These are phyloP conservation scores for Tortrix viridana DNA, from an alignment of 2,888 invertebrate genomes.

Conservation along the genomic window DNA sequence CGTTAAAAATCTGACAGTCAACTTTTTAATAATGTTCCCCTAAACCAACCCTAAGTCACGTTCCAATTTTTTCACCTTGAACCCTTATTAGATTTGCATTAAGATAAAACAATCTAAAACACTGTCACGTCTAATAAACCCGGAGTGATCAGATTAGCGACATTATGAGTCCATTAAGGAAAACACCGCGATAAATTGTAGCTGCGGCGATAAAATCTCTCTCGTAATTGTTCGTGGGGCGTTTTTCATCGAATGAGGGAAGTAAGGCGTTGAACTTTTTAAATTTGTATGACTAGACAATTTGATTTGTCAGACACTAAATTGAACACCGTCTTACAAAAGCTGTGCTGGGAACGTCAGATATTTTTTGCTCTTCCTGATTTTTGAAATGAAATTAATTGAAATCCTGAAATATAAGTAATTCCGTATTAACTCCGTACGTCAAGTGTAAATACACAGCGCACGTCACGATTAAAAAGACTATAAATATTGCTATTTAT, in stretches of 20 bases:
- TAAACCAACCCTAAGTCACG: not conserved
- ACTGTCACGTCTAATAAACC: conserved; percentile 35
- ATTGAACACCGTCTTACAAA: no score
- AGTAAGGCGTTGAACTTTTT: not conserved
- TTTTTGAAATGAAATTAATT: no score
- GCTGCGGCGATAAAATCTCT: conserved; percentile 46
- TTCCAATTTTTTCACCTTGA: conserved; percentile 15
- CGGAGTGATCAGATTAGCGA: conserved; percentile 48
- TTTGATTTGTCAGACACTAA: no score
- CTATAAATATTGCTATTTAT: no score
- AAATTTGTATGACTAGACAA: not conserved
- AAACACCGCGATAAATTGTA: conserved; percentile 48
- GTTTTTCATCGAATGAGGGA: conserved; percentile 24
- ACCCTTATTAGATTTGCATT: conserved; percentile 29
- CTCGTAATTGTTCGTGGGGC: conserved; percentile 41
- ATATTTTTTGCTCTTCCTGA: no score
- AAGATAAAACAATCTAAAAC: conserved; percentile 33
- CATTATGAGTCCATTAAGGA: conserved; percentile 52
- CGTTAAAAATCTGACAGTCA: no score
- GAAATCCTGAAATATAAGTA: no score
- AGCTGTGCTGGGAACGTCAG: no score
- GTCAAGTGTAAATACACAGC: no score
- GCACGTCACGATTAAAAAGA: no score
- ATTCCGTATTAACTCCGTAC: no score
- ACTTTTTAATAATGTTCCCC: no score